Percentiles rank a stretch among this genome's conserved stretches.
phyloP scores from a whole-genome alignment of 2,888 invertebrate species.

The Gibbula magus region DNA sequence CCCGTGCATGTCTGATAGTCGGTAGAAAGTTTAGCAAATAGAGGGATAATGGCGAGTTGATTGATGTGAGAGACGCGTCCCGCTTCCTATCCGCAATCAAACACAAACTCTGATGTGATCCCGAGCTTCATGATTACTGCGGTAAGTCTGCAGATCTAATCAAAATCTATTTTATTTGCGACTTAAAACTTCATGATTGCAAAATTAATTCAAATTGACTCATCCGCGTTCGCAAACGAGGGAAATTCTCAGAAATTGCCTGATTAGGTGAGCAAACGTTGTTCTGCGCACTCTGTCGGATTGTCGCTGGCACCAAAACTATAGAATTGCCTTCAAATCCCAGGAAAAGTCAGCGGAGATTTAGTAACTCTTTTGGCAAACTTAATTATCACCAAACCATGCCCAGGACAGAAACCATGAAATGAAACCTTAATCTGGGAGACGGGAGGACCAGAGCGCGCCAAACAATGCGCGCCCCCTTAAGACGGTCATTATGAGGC shows the following conservation, averaged over 20 bases:
- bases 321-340: conserved; percentile 11
- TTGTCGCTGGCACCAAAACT: background rate
- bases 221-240: conserved; percentile 17
- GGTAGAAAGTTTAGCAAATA: conserved; percentile 20
- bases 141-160: conserved; percentile 18
- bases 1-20: background rate
- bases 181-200: conserved; percentile 25
- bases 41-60: background rate
- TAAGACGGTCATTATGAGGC: conserved; percentile 27
- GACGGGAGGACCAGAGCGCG: conserved; percentile 5
- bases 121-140: background rate
- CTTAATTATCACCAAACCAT: conserved; percentile 32
- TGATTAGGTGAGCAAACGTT: conserved; percentile 15
- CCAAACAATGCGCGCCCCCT: conserved; percentile 19
- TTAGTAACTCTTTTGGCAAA: conserved; percentile 32
- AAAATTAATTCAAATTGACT: conserved; percentile 25
- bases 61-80: background rate
- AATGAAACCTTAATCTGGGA: conserved; percentile 30
- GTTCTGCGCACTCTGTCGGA: background rate
- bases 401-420: conserved; percentile 17
- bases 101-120: conserved; percentile 24
- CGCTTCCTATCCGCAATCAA: background rate
- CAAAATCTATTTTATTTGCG: conserved; percentile 25
- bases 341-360: conserved; percentile 27
- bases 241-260: conserved; percentile 12